Conservation (phyloP, 2,113 vertebrate species). For the Sminthopsis crassicaudata region DNA sequence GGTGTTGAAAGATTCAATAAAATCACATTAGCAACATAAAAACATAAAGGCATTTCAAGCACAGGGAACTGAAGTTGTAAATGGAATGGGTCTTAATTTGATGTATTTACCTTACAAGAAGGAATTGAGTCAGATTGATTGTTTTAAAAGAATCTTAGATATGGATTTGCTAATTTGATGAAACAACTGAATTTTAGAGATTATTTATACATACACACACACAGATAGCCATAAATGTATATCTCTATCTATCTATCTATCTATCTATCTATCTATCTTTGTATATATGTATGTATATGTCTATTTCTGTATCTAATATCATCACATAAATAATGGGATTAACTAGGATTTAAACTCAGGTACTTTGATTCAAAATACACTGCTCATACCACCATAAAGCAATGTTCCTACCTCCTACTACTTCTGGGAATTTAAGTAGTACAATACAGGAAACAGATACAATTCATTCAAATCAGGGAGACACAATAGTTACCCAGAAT, state of each 20-base stretch:
- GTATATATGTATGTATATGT: too few species aligned
- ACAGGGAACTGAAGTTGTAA: not conserved
- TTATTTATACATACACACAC: too few species aligned
- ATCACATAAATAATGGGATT: too few species aligned
- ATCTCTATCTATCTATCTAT: too few species aligned
- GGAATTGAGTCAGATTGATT: not conserved
- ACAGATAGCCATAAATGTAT: too few species aligned
- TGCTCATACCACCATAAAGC: not conserved
- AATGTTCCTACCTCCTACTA: not conserved
- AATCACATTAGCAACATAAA: not conserved
- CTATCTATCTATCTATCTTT: too few species aligned
- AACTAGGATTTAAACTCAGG: not conserved
- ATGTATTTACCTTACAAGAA: not conserved
- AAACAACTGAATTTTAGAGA: not conserved
- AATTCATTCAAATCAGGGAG: not conserved
- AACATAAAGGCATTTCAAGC: not conserved
- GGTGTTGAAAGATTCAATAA: not conserved
- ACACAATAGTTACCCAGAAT: not conserved
- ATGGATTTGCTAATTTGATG: not conserved
- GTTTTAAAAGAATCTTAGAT: not conserved
- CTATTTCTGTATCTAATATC: too few species aligned
- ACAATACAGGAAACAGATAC: not conserved
- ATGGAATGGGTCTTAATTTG: not conserved
- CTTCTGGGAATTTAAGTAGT: not conserved
- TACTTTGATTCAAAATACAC: not conserved